phyloP scores from a whole-genome alignment of 92 coral and sea anemone genomes.

The Porites evermanni region DNA sequence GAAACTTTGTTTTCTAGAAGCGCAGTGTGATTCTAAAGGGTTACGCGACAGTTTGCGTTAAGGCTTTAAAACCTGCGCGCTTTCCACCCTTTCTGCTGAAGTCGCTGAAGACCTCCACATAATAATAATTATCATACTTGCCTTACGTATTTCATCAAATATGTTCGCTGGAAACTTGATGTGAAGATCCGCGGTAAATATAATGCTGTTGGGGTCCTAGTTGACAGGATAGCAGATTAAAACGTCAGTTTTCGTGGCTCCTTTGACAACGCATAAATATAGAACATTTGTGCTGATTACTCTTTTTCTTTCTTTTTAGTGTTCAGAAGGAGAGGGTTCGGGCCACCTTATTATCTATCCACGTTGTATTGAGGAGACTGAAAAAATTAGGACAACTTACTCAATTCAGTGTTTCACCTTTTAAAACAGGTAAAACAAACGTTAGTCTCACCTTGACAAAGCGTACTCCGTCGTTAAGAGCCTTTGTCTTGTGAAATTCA shows the following conservation, averaged over 20 bases:
- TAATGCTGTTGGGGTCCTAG: slow-evolving; percentile 73
- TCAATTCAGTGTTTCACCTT: too few species aligned
- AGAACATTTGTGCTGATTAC: too few species aligned
- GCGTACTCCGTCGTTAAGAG: slow-evolving; percentile 66
- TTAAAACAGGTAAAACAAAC: too few species aligned
- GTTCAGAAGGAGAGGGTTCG: too few species aligned
- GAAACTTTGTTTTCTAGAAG: too few species aligned
- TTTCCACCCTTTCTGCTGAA: too few species aligned
- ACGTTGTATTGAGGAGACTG: too few species aligned
- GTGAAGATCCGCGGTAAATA: slow-evolving; percentile 76
- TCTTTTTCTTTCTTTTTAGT: too few species aligned
- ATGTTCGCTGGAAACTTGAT: slow-evolving; percentile 63
- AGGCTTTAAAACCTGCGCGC: background rate
- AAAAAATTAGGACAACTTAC: too few species aligned
- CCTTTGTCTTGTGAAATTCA: slow-evolving; percentile 72
- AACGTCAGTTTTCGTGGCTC: background rate
- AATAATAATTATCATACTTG: background rate
- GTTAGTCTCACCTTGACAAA: slow-evolving; percentile 54
- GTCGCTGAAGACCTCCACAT: too few species aligned
- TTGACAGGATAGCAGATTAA: background rate
- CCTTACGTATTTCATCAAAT: slow-evolving; percentile 76
- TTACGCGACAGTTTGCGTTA: background rate
- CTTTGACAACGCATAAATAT: background rate
- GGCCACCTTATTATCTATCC: too few species aligned
- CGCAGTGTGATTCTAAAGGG: too few species aligned